These are phyloP conservation scores for Exephanes ischioxanthus DNA, from an alignment of 2,888 invertebrate species.

Conservation along the genomic window DNA sequence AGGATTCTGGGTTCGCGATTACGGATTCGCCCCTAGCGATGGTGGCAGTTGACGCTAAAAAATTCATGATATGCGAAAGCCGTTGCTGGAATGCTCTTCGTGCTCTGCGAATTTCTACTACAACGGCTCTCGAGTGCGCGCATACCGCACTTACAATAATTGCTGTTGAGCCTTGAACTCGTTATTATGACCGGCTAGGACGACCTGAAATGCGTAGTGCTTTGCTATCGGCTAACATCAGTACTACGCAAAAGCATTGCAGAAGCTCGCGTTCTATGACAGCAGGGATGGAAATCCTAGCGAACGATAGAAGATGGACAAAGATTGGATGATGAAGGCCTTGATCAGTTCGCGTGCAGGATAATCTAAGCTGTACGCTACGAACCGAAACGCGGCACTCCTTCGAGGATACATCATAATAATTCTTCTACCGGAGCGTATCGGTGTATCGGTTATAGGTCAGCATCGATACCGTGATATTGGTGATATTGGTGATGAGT, in stretches of 20 bases:
- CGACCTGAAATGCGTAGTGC: slow-evolving; percentile 33
- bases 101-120: slow-evolving; percentile 44
- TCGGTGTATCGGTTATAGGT: slow-evolving; percentile 54
- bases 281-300: not conserved
- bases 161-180: slow-evolving; percentile 73
- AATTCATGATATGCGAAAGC: slow-evolving; percentile 57
- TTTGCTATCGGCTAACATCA: slow-evolving; percentile 5
- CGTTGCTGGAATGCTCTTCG: slow-evolving; percentile 10
- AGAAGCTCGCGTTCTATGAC: not conserved
- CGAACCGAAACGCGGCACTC: not conserved
- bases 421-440: slow-evolving; percentile 28
- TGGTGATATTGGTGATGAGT: slow-evolving; percentile 58
- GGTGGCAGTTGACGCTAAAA: slow-evolving; percentile 8
- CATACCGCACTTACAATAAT: slow-evolving; percentile 70
- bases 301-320: not conserved
- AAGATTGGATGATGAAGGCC: slow-evolving; percentile 4
- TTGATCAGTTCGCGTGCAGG: not conserved
- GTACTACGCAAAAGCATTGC: not conserved
- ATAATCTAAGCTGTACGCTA: not conserved
- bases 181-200: slow-evolving; percentile 59
- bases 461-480: slow-evolving; percentile 56
- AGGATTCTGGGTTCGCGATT: slow-evolving; percentile 33
- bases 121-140: slow-evolving; percentile 38
- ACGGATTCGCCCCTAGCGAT: slow-evolving; percentile 4
- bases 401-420: slow-evolving; percentile 4